Conservation (phyloP, 2,797 vertebrate genomes). For the Synaphobranchus kaupii region DNA sequence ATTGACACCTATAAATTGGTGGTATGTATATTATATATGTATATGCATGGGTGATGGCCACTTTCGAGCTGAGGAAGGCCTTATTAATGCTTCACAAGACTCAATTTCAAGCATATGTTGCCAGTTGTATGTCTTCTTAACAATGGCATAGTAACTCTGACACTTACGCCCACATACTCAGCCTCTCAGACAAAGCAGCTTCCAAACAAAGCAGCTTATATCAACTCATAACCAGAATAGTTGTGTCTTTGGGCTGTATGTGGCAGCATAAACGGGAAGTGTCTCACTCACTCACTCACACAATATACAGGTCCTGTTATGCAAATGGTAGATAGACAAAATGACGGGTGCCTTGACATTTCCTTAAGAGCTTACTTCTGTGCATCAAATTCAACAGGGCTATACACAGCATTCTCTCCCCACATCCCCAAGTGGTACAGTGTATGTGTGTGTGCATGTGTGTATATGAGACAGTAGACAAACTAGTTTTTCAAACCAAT, state of each 20-base stretch:
- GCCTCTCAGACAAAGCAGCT: neutral
- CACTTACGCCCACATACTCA: neutral
- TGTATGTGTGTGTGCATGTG: neutral
- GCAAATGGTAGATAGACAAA: neutral
- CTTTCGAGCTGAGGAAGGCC: neutral
- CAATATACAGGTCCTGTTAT: neutral
- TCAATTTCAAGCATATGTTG: neutral
- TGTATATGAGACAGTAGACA: neutral
- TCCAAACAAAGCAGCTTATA: slow-evolving; percentile 4
- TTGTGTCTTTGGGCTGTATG: neutral
- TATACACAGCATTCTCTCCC: neutral
- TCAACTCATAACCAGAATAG: neutral
- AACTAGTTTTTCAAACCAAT: neutral
- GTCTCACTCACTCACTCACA: neutral
- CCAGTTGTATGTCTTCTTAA: neutral
- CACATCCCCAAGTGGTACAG: neutral
- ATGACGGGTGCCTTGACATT: neutral
- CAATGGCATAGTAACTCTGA: neutral
- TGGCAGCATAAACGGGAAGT: neutral
- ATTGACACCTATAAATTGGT: too few species aligned
- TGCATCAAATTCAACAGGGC: neutral
- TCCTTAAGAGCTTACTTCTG: neutral
- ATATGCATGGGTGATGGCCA: neutral
- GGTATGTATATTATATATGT: neutral
- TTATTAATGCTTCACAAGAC: neutral